Base-by-base conservation (phyloP, 2,113 vertebrate species). In the Austrofundulus limnaeus region DNA sequence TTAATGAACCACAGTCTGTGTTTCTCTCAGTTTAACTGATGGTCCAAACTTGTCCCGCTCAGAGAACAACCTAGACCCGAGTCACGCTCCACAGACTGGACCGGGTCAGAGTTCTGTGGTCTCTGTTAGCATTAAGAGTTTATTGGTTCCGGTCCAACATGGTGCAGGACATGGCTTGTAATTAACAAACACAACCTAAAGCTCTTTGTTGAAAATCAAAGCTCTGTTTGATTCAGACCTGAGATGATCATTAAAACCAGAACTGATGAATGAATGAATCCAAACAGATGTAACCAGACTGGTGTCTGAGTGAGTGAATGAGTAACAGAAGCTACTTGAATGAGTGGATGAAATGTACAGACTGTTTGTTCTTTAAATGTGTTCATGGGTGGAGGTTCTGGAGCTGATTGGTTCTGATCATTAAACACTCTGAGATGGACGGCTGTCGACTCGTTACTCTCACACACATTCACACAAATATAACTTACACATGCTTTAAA, bases 361-460 rank as follows among this genome's bases (percentile, higher is more conserved):
- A 66, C 72, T 81, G 70, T 16, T 17, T 28, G 1, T 67, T 37
- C 57, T 25, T 20, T 19, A 66, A 55, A 54, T 60, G 79, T 77
- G 79, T 84, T 75, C 1, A 70, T 74, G 66, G 77, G 68, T 76
- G 79, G 56, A 55, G 55, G 63, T 66, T 63, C 37, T 77, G 69
- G 84, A 78, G 74, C 66, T 76, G 78, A 79, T 21, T 77, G 77
- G 72, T 84, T 64, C 66, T 84, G 81, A 82, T 76, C 72, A 89
- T 88, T 88, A 89, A 85, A 90, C 24, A 23, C 75, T 85, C 74
- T 80, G 66, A 88, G 80, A 89, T 70, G 73, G 78, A 85, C 61
- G 61, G 51, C 63, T 50, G 70, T 59, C 24, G 37, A 49, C 56
- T 81, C 41, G 3, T 78, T 78, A 31, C 64, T 85, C 47, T 5